Conservation (phyloP, 2,113 vertebrate species). For the Talpa occidentalis region DNA sequence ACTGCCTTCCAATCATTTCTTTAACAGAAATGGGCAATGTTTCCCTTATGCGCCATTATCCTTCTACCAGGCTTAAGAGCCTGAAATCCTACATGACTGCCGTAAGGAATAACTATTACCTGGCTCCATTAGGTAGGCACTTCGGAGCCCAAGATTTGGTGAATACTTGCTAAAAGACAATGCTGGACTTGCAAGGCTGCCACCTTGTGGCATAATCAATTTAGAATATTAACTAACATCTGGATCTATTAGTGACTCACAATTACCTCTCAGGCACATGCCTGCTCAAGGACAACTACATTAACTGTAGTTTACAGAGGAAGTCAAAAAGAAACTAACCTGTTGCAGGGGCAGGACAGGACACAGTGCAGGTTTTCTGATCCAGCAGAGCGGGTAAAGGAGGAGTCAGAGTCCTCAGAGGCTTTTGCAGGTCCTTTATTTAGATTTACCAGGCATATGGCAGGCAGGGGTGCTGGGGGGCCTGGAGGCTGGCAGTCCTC, state of each 20-base stretch:
- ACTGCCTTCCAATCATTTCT: neutral
- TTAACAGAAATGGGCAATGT: neutral
- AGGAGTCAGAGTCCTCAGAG: too few relatives aligned
- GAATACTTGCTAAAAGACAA: neutral
- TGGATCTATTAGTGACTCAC: neutral
- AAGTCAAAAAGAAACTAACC: neutral
- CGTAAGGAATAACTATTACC: neutral
- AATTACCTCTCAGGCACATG: neutral
- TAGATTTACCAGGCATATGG: too few relatives aligned
- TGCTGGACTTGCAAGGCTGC: constrained; percentile 44
- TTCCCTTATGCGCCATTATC: neutral
- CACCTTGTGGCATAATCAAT: neutral
- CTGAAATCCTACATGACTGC: neutral
- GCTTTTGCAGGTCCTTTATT: too few relatives aligned
- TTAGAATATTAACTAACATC: constrained; percentile 29
- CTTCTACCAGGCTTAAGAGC: neutral
- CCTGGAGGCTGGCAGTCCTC: too few relatives aligned
- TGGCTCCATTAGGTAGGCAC: neutral
- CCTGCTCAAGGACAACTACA: neutral
- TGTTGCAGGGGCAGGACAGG: too few relatives aligned
- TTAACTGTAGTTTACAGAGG: neutral
- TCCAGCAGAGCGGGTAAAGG: too few relatives aligned
- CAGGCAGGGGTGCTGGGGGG: too few relatives aligned
- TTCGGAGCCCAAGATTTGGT: neutral
- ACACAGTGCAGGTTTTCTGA: too few relatives aligned